phyloP scores from a whole-genome alignment of 2,113 vertebrate genomes.

The Pelodiscus sinensis region DNA sequence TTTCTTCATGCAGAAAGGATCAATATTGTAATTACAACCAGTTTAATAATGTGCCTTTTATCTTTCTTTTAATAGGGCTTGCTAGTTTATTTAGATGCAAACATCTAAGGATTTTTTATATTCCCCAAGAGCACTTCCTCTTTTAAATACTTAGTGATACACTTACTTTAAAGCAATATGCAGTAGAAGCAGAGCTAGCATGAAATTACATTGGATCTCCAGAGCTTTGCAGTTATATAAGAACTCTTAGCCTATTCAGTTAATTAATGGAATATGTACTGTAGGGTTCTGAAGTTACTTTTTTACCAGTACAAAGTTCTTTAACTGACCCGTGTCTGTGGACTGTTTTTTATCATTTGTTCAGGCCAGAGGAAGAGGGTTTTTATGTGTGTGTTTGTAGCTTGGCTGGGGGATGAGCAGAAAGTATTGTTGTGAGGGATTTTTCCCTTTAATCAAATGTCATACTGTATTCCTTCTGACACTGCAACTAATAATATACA shows the following conservation, averaged over 20 bases:
- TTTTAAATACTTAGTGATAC: conserved; percentile 77
- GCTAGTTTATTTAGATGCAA: conserved; percentile 77
- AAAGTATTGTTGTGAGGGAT: neutral
- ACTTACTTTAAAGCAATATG: conserved; percentile 78
- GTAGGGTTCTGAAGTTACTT: conserved; percentile 59
- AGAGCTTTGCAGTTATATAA: conserved; percentile 76
- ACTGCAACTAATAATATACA: neutral
- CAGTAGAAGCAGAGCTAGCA: conserved; percentile 68
- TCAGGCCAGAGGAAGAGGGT: neutral
- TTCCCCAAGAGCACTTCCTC: conserved; percentile 69
- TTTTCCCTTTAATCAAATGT: neutral
- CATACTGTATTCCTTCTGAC: neutral
- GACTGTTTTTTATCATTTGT: conserved; percentile 10
- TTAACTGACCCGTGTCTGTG: neutral
- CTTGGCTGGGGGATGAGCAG: neutral
- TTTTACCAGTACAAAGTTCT: conserved; percentile 50
- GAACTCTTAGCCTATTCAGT: conserved; percentile 67
- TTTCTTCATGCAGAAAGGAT: conserved; percentile 74
- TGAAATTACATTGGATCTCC: conserved; percentile 80
- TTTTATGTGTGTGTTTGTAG: neutral
- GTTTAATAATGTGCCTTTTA: conserved; percentile 77
- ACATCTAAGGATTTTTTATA: conserved; percentile 72
- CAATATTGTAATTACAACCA: conserved; percentile 77
- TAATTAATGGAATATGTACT: conserved; percentile 66
- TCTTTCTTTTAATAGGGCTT: conserved; percentile 71